Percentiles rank a stretch among this genome's conserved stretches.
Conservation (phyloP, 2,113 vertebrate species). For the Nothoprocta pentlandii region DNA sequence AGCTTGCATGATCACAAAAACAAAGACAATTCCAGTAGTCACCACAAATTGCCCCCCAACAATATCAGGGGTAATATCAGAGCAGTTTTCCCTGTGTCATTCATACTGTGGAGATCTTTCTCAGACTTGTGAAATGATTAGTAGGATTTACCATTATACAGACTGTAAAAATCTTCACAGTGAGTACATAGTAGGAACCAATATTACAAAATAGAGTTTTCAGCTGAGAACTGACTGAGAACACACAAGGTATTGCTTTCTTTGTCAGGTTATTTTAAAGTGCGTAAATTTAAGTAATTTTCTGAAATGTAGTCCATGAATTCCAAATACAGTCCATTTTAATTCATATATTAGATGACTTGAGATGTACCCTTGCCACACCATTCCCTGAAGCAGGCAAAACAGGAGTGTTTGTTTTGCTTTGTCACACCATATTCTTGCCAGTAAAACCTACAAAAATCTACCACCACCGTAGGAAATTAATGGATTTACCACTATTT, state of each 20-base stretch:
- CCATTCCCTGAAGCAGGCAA: accelerated
- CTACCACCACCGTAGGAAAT: neutral
- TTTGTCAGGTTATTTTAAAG: neutral
- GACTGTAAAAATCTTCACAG: neutral
- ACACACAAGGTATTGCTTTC: no score
- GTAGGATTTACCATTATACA: neutral
- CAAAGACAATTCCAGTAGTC: neutral
- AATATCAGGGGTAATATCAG: no score
- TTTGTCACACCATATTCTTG: neutral
- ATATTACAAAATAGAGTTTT: neutral
- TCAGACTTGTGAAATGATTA: neutral
- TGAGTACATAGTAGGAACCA: neutral
- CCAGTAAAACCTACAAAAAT: neutral
- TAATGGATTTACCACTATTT: neutral
- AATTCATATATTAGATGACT: neutral
- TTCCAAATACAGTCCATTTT: no score
- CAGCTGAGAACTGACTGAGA: neutral
- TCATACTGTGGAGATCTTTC: neutral
- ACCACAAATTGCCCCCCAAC: neutral
- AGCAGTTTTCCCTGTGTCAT: neutral
- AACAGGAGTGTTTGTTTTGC: neutral
- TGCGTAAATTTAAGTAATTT: neutral
- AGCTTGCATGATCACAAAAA: neutral
- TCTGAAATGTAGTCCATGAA: neutral
- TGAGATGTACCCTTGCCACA: accelerated